Percentiles rank a stretch among this genome's conserved stretches.
These are phyloP conservation scores for Torymus auratus DNA, from an alignment of 2,888 invertebrate genomes.

Conservation along the genomic window DNA sequence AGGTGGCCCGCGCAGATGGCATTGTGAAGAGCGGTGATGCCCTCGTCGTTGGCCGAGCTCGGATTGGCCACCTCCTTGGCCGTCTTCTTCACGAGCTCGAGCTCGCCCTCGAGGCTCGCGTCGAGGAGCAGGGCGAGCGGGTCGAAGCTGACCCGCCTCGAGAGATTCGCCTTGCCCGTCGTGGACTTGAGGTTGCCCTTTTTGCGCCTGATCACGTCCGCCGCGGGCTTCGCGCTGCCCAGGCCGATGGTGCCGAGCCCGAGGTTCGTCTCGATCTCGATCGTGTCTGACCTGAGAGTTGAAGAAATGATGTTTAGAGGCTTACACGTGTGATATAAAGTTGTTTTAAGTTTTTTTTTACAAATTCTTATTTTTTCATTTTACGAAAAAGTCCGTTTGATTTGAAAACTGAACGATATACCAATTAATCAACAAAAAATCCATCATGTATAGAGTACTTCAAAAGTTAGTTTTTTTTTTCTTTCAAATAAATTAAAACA, in stretches of 20 bases:
- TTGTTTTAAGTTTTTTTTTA: too few species aligned
- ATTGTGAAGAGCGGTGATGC: slow-evolving; percentile 99
- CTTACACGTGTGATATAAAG: too few species aligned
- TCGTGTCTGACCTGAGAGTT: slow-evolving; percentile 46
- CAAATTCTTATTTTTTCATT: too few species aligned
- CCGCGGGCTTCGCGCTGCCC: slow-evolving; percentile 62
- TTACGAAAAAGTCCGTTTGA: too few species aligned
- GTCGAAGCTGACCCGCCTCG: slow-evolving; percentile 96
- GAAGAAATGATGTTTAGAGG: too few species aligned
- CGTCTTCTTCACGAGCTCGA: slow-evolving; percentile 96
- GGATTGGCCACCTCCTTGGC: slow-evolving; percentile 96
- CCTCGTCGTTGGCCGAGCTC: slow-evolving; percentile 98
- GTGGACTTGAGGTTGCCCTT: slow-evolving; percentile 87
- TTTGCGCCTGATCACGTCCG: slow-evolving; percentile 84
- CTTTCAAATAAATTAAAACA: too few species aligned
- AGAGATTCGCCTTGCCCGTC: slow-evolving; percentile 84
- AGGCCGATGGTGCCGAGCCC: too few species aligned
- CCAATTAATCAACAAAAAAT: too few species aligned
- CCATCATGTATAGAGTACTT: too few species aligned
- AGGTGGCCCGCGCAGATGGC: slow-evolving; percentile 99
- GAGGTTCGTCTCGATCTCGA: slow-evolving; percentile 48
- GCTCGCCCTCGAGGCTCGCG: slow-evolving; percentile 97
- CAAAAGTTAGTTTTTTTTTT: too few species aligned
- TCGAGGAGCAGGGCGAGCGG: slow-evolving; percentile 96
- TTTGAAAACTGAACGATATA: too few species aligned